phyloP scores from a whole-genome alignment of 2,113 vertebrate species.

The Scomber scombrus region DNA sequence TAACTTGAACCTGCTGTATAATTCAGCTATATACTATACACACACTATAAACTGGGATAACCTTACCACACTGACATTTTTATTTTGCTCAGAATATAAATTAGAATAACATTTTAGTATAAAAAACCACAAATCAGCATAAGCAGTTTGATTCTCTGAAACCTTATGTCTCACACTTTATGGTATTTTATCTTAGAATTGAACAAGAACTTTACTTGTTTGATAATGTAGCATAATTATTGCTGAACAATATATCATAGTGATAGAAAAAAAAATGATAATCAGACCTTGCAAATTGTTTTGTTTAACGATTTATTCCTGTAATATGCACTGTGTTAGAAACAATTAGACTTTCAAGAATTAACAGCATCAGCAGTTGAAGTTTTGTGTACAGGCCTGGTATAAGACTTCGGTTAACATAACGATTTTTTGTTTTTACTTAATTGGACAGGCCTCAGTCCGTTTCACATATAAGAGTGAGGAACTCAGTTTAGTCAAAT shows the following conservation, averaged over 20 bases:
- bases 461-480: background rate
- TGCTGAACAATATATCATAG: background rate
- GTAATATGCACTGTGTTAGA: too few relatives aligned
- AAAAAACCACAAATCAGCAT: background rate
- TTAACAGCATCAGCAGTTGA: background rate
- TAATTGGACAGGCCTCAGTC: conserved; percentile 5
- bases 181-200: background rate
- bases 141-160: background rate
- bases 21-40: too few relatives aligned
- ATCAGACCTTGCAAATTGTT: background rate
- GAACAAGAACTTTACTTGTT: background rate
- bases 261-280: background rate
- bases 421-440: background rate
- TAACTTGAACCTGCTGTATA: too few relatives aligned
- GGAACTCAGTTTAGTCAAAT: background rate
- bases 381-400: background rate
- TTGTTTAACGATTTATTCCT: background rate
- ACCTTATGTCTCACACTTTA: too few relatives aligned
- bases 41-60: too few relatives aligned
- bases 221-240: background rate
- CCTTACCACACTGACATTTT: too few relatives aligned
- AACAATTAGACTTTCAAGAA: too few relatives aligned
- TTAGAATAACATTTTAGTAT: background rate
- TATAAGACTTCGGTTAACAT: background rate
- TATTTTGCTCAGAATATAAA: background rate